These are phyloP conservation scores for Eulemur rufifrons DNA, from an alignment of 2,113 vertebrate genomes.

Conservation along the genomic window DNA sequence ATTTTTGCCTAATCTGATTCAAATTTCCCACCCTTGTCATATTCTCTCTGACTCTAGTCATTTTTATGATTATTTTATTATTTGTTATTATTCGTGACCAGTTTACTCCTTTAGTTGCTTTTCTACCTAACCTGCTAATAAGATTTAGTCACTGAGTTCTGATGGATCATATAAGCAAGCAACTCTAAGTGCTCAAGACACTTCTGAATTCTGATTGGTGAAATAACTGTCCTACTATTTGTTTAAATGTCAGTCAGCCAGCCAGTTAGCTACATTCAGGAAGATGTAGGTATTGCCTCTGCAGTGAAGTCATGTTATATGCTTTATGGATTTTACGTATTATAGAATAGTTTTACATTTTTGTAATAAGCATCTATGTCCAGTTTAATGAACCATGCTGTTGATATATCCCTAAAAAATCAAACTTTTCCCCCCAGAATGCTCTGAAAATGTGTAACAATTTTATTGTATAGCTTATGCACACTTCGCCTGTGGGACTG, in stretches of 20 bases:
- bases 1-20: background rate
- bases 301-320: background rate
- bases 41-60: background rate
- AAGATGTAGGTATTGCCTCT: background rate
- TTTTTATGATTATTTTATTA: slow-evolving; percentile 21
- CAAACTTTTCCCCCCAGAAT: background rate
- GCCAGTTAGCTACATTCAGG: background rate
- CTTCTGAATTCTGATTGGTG: background rate
- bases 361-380: background rate
- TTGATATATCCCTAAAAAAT: background rate
- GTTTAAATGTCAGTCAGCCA: background rate
- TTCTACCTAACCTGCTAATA: background rate
- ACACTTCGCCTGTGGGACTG: background rate
- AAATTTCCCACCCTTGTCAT: background rate
- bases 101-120: background rate
- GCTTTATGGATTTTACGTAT: background rate
- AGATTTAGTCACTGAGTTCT: background rate
- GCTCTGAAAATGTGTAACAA: background rate
- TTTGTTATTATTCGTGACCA: background rate
- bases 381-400: background rate
- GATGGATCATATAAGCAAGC: background rate
- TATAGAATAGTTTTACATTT: slow-evolving; percentile 17
- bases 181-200: background rate
- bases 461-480: background rate
- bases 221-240: background rate